Evolutionary conservation across 2,888 invertebrate species (phyloP).

Genomic region (Lasioglossum oenotherae): DNA sequence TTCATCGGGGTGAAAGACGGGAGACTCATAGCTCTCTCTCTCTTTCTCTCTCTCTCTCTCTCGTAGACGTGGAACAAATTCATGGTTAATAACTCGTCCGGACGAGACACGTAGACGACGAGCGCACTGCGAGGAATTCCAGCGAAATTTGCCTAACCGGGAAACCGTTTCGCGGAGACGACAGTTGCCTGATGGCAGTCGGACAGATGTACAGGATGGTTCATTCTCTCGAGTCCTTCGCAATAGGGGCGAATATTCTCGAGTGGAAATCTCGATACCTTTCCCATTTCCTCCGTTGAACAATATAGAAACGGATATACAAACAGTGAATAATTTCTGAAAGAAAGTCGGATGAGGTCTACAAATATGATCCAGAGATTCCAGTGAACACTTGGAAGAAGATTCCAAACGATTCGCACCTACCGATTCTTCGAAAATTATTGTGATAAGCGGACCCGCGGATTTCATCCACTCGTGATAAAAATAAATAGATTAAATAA

Average conservation of each 20-base stretch:
- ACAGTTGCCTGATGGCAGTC: not conserved
- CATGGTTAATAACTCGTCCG: slow-evolving; percentile 61
- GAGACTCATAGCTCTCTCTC: not conserved
- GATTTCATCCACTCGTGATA: not conserved
- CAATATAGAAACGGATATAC: not conserved
- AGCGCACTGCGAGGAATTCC: slow-evolving; percentile 12
- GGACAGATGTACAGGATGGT: slow-evolving; percentile 7
- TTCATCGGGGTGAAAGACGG: slow-evolving; percentile 37
- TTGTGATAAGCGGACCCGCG: not conserved
- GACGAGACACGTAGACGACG: slow-evolving; percentile 23
- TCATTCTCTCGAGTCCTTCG: not conserved
- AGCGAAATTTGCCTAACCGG: not conserved
- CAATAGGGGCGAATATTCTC: not conserved
- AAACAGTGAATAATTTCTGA: not conserved
- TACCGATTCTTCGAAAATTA: not conserved
- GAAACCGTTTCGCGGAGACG: slow-evolving; percentile 15
- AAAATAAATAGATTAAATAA: not conserved
- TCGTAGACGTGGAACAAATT: slow-evolving; percentile 59
- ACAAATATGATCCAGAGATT: not conserved
- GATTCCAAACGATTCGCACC: not conserved
- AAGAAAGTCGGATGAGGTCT: not conserved
- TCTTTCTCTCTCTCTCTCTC: not conserved
- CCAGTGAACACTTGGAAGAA: too few relatives aligned
- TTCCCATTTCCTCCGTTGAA: not conserved
- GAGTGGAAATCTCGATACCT: too few relatives aligned